Base-by-base conservation (phyloP, 2,888 invertebrate species). In the Achlya flavicornis region DNA sequence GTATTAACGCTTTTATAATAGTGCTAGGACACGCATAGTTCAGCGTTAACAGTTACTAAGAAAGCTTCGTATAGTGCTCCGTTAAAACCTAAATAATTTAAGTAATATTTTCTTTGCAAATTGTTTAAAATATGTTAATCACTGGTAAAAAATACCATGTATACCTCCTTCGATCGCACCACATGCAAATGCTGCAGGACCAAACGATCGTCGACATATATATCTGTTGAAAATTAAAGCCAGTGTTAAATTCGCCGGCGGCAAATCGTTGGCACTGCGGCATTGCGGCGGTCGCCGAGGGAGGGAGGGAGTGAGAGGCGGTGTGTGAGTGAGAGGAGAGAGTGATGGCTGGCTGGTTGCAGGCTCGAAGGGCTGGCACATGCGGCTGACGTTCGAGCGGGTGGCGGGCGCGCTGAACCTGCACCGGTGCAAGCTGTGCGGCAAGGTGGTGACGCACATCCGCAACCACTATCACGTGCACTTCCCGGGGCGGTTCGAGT, bases 291-390 rank as follows among this genome's bases (percentile, higher is more conserved):
- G 71, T 65, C 66, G 64, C 68, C 64, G 72, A 68, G 66, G 70
- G 71, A 70, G 70, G 4, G n/a, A n/a, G n/a, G n/a, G n/a, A n/a
- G n/a, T n/a, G 5, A 61, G 66, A 64, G 62, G 66, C 63, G 70
- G 66, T 68, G 69, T 63, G 68, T 33, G 72, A 63, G 73, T 64
- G 65, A 61, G 71, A 62, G 41, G 59, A 19, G 59, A 19, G 68
- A 66, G 66, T 66, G 66, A 75, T 81, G 86, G 82, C 80, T 78
- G 91, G 94, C 94, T 95, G 95, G 94, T 96, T 96, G 95, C 96
- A 97, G 97, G 97, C 96, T 97, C 97, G 94, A 97, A 97, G 96
- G 97, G 97, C 96, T 97, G 97, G 97, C 97, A 97, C 95, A 97
- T 97, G 97, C 97, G 97, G 95, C 96, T 97, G 95, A 97, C 97